Evolutionary conservation across 2,888 invertebrate genomes (phyloP), one percentile per base, ranked within the genome.

Genomic region (Plebejus anna): DNA sequence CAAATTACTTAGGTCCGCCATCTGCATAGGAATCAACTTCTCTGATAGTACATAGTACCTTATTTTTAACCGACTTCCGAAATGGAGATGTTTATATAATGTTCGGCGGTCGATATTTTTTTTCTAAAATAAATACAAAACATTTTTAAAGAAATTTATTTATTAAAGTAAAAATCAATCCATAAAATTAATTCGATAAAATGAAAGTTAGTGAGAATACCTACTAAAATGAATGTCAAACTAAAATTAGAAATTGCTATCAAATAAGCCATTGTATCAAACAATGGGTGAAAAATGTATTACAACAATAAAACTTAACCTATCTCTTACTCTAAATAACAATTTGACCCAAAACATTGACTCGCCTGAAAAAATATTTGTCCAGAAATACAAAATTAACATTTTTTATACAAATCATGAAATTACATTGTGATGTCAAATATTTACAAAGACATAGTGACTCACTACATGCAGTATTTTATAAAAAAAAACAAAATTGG

Each of bases 121-220:
- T 71, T 22, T 73, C 4, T 5, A 70, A 16, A 78, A 82, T 78
- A 78, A 77, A 83, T 82, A 82, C 77, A 77, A 78, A 32, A 36
- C 47, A 75, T 82, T 86, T 82, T 86, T 85, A 85, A 87, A 81
- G 73, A 73, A 55, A 87, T 87, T 84, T 89, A 90, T 92, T 93
- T 91, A 90, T 90, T 90, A 84, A 87, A 92, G 89, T 88, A 85
- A 88, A 91, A 92, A 91, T 90, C 89, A 91, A 91, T 90, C 87
- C 87, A 89, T 90, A 91, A 87, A 90, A 91, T 88, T 89, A 88
- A 90, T 82, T 81, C 89, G 89, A 90, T 80, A 86, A 86, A 86
- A 87, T 87, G 84, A 85, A 87, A 86, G 87, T 92, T 92, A 91
- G 89, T 90, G 88, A 86, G 85, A 81, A 79, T 82, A 81, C 81